phyloP scores from a whole-genome alignment of 2,797 vertebrate genomes.

The Threskiornis aethiopicus region DNA sequence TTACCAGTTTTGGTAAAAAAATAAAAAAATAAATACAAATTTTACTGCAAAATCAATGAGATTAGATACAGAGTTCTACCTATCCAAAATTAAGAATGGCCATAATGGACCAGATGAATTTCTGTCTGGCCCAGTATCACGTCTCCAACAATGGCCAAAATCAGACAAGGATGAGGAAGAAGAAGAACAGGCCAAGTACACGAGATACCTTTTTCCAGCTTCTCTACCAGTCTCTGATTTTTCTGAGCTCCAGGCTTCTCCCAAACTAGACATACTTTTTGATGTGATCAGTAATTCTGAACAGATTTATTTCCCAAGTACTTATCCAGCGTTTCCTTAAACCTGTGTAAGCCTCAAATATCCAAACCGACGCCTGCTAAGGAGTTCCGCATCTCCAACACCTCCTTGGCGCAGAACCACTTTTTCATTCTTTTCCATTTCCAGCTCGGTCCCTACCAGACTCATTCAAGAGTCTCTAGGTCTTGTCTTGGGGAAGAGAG shows the following conservation, averaged over 20 bases:
- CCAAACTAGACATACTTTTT: background rate
- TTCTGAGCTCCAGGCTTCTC: background rate
- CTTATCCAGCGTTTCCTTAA: background rate
- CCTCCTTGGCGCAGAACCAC: background rate
- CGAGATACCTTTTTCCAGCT: background rate
- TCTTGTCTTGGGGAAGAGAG: background rate
- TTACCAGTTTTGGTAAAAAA: background rate
- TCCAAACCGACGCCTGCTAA: background rate
- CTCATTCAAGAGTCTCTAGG: background rate
- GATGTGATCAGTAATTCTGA: background rate
- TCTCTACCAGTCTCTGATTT: background rate
- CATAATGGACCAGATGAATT: background rate
- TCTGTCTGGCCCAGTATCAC: background rate
- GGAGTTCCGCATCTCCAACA: background rate
- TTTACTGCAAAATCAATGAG: background rate
- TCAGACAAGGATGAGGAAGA: background rate
- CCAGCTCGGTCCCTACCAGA: background rate
- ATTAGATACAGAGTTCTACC: background rate
- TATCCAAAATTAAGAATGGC: background rate
- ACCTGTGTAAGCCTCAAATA: background rate
- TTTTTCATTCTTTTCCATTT: background rate
- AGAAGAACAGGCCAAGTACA: background rate
- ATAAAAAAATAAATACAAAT: background rate
- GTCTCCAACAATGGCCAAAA: background rate
- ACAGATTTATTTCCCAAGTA: background rate